Conservation (phyloP, 2,888 invertebrate genomes). For the Harpalus rubripes region DNA sequence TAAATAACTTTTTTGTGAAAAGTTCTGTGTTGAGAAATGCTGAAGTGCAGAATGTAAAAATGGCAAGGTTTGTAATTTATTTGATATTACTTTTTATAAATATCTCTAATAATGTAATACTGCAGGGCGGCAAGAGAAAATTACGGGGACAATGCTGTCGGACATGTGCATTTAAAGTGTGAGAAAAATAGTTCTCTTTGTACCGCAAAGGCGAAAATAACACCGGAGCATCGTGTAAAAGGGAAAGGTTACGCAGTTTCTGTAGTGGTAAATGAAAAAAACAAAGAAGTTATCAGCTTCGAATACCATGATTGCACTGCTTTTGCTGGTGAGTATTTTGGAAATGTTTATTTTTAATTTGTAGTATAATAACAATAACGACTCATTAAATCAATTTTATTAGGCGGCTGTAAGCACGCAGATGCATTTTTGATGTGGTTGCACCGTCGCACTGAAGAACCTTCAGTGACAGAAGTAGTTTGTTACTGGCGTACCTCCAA, state of each 20-base stretch:
- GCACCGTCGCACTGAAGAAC: slow-evolving; percentile 68
- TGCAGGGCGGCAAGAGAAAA: no score
- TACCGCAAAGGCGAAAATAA: slow-evolving; percentile 41
- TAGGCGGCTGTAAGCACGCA: slow-evolving; percentile 68
- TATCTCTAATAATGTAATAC: no score
- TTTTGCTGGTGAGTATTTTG: no score
- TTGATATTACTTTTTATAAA: no score
- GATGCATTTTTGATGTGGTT: slow-evolving; percentile 20
- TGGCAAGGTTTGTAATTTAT: no score
- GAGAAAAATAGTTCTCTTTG: slow-evolving; percentile 40
- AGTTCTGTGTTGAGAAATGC: neutral
- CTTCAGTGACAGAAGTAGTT: slow-evolving; percentile 65
- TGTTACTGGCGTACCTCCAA: slow-evolving; percentile 69
- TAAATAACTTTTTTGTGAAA: slow-evolving; percentile 3
- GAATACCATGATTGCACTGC: slow-evolving; percentile 69
- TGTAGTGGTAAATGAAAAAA: slow-evolving; percentile 64
- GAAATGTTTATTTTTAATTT: no score
- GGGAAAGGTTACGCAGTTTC: slow-evolving; percentile 59
- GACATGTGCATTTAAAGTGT: slow-evolving; percentile 44
- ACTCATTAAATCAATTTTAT: slow-evolving; percentile 66
- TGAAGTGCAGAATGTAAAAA: slow-evolving; percentile 12
- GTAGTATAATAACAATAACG: no score
- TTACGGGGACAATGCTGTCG: slow-evolving; percentile 61
- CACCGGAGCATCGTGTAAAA: slow-evolving; percentile 59
- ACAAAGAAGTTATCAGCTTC: slow-evolving; percentile 59